These are phyloP conservation scores for Scolopax mira DNA, from an alignment of 2,113 vertebrate genomes.

Conservation along the genomic window DNA sequence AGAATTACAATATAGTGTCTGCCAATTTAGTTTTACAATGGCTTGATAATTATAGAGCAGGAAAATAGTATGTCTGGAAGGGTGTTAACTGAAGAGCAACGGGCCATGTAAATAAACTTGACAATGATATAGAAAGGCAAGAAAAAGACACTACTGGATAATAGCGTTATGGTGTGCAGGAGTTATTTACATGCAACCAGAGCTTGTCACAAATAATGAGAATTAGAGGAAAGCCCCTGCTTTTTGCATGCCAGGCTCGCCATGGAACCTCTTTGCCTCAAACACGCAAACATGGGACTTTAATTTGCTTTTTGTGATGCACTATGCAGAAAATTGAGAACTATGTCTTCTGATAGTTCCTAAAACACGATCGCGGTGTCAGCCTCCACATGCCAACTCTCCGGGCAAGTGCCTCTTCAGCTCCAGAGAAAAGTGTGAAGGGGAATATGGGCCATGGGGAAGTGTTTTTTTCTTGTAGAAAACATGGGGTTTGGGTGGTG, in stretches of 20 bases:
- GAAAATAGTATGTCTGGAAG: not conserved
- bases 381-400: not conserved
- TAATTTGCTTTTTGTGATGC: not conserved
- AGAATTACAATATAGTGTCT: constrained; percentile 37
- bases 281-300: not conserved
- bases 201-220: constrained; percentile 40
- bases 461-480: not conserved
- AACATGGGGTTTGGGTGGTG: accelerated
- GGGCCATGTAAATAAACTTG: constrained; percentile 8
- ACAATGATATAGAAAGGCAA: constrained; percentile 40
- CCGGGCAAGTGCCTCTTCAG: not conserved
- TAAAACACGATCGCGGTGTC: not conserved
- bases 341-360: not conserved
- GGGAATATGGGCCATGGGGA: not conserved
- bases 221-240: constrained; percentile 17
- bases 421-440: not conserved
- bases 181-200: constrained; percentile 34
- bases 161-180: not conserved
- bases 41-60: constrained; percentile 61
- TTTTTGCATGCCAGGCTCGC: not conserved
- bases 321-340: not conserved
- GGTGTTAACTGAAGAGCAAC: constrained; percentile 31
- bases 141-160: constrained; percentile 58
- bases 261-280: not conserved
- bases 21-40: constrained; percentile 54